Evolutionary conservation across 2,113 vertebrate species (phyloP), one percentile per base, ranked within the genome.

Genomic region (Mesitornis unicolor): DNA sequence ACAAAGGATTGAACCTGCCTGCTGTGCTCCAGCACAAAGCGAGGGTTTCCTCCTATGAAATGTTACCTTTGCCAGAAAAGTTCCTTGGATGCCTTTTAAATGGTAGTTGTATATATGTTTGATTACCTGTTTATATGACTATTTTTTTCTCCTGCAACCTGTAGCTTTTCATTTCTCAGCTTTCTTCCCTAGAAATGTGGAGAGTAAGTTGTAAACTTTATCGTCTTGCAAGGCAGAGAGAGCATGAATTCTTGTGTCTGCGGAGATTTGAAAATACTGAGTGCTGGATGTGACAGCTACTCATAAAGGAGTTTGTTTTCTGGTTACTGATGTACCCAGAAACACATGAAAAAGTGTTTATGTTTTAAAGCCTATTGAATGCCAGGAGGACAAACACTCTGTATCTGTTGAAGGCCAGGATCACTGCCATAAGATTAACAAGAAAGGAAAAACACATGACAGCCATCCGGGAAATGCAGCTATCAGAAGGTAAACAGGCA

Each of bases 401-500:
- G 0, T 90, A 92, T 92, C 83, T 94, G 76, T 68, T 92, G 90
- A 96, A 96, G 95, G 90, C 80, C 90, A 89, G 45, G 57, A 79
- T 82, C 83, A 90, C 50, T 95, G 93, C 88, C 6, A 1, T 87
- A 75, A 94, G 88, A 92, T 95, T 96, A 93, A 90, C 36, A 40
- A 78, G 61, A 89, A 92, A 94, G 91, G 87, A 87, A 92, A 93
- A 95, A 78, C 73, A 92, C 17, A 28, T 75, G 90, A 86, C 92
- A 90, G 80, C n/a, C 13, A 53, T 79, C 88, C 96, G 96, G 95
- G 88, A 94, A 95, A 84, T 40, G 77, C 18, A 87, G 80, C 43
- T 91, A 84, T 96, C 90, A 16, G 45, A 94, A 95, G 73, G 61
- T 84, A 96, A 96, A 93, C 57, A 87, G 56, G 83, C 84, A 84